Evolutionary conservation across 2,797 vertebrate genomes (phyloP).

Genomic region (Gallinago stenura): DNA sequence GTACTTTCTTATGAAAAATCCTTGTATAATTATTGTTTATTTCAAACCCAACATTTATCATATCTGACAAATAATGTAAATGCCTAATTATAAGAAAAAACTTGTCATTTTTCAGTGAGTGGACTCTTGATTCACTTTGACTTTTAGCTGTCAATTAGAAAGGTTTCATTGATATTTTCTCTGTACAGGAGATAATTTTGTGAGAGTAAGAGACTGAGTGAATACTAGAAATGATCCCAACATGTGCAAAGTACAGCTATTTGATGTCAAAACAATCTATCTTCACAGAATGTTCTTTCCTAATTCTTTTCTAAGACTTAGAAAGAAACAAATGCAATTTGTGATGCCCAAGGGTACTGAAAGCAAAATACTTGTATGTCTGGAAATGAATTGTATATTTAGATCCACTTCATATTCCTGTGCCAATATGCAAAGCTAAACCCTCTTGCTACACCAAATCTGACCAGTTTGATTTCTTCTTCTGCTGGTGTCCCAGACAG

Average conservation of each 20-base stretch:
- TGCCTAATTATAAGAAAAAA: background rate
- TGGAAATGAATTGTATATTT: background rate
- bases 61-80: background rate
- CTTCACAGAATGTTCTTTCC: background rate
- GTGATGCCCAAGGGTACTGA: background rate
- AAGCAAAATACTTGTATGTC: background rate
- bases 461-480: slow-evolving; percentile 1
- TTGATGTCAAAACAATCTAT: background rate
- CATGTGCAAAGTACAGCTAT: background rate
- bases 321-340: background rate
- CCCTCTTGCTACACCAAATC: background rate
- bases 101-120: background rate
- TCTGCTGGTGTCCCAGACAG: background rate
- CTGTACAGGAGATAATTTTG: background rate
- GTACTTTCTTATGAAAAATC: background rate
- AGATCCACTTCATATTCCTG: background rate
- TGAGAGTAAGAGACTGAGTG: background rate
- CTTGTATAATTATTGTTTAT: background rate
- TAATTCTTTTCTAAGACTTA: background rate
- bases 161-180: background rate
- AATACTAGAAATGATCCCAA: background rate
- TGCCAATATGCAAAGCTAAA: background rate
- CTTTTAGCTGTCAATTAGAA: background rate
- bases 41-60: background rate
- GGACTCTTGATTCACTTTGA: background rate